phyloP scores from a whole-genome alignment of 2,888 invertebrate species.

The Mythimna ferrago region DNA sequence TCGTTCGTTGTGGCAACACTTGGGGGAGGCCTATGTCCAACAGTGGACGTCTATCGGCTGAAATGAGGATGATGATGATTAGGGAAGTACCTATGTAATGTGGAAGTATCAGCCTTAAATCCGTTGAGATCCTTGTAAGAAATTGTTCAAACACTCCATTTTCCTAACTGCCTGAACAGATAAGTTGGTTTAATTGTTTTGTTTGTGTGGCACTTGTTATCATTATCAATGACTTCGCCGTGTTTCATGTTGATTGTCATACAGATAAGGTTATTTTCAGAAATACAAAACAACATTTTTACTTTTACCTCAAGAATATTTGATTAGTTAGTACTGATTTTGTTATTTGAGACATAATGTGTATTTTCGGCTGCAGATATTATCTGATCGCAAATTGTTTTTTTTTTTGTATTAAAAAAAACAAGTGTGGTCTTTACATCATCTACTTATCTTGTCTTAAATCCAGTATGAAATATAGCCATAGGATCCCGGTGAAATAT shows the following conservation, averaged over 20 bases:
- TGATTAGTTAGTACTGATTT: not conserved
- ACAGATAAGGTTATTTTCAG: conserved; percentile 25
- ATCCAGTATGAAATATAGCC: too few relatives aligned
- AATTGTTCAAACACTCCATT: not conserved
- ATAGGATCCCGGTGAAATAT: too few relatives aligned
- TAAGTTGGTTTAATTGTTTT: conserved; percentile 37
- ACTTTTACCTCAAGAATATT: not conserved
- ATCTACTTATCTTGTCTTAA: too few relatives aligned
- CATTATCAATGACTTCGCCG: conserved; percentile 30
- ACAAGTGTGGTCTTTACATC: too few relatives aligned
- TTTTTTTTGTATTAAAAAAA: too few relatives aligned
- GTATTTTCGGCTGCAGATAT: not conserved
- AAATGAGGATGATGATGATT: too few relatives aligned
- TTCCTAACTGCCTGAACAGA: not conserved
- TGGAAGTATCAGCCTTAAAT: too few relatives aligned
- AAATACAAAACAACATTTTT: not conserved
- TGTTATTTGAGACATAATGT: not conserved
- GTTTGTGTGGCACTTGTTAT: conserved; percentile 19
- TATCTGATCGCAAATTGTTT: too few relatives aligned
- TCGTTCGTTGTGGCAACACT: too few relatives aligned
- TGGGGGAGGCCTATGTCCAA: too few relatives aligned
- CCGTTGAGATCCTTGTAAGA: not conserved
- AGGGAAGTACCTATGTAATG: too few relatives aligned
- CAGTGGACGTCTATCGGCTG: too few relatives aligned
- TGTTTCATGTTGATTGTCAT: conserved; percentile 2